Evolutionary conservation across 2,113 vertebrate species (phyloP).

Genomic region (Cervus canadensis): DNA sequence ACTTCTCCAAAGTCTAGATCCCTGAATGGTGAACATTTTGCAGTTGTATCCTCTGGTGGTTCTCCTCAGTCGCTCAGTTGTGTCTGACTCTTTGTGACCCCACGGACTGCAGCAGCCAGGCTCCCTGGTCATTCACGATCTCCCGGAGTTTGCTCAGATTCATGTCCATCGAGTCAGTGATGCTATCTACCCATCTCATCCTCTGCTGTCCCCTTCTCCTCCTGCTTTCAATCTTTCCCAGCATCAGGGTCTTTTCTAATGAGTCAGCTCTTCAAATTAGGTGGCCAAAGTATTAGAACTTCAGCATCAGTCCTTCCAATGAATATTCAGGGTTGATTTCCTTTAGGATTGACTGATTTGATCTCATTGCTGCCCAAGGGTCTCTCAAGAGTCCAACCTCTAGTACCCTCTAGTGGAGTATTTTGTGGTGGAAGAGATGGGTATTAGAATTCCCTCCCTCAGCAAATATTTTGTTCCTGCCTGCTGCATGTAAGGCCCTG

Average conservation of each 20-base stretch:
- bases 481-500: rapidly evolving
- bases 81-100: neutral
- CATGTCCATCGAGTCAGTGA: neutral
- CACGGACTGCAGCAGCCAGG: neutral
- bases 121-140: neutral
- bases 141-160: neutral
- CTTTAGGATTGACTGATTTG: neutral
- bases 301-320: neutral
- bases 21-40: neutral
- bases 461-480: neutral
- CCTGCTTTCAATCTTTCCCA: neutral
- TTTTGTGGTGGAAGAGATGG: neutral
- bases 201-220: neutral
- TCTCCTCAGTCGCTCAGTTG: neutral
- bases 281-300: neutral
- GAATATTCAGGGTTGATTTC: neutral
- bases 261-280: neutral
- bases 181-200: neutral
- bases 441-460: neutral
- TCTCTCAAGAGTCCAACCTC: neutral
- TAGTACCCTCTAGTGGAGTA: neutral
- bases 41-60: neutral
- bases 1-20: neutral
- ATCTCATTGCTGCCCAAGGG: neutral
- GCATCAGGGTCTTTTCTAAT: neutral